Evolutionary conservation across 2,113 vertebrate species (phyloP).

Genomic region (Formicarius rufipectus): DNA sequence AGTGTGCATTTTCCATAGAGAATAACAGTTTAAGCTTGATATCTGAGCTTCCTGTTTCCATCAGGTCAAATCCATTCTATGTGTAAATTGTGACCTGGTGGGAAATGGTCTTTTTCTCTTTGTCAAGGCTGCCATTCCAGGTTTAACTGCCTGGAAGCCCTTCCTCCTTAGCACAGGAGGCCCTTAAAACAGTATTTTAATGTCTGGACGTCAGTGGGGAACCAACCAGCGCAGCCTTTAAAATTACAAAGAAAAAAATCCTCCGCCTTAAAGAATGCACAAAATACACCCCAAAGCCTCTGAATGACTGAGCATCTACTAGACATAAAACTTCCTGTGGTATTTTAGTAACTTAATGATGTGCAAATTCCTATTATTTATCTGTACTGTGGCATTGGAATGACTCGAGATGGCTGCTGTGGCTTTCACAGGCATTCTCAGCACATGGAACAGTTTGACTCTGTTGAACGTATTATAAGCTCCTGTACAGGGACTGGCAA

Average conservation of each 20-base stretch:
- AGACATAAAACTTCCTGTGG: neutral
- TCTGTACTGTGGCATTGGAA: neutral
- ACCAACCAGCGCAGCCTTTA: neutral
- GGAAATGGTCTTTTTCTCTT: neutral
- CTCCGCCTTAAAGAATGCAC: slow-evolving; percentile 46
- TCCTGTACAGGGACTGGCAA: neutral
- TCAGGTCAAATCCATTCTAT: neutral
- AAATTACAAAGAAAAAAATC: neutral
- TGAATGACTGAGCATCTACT: neutral
- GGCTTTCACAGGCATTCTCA: neutral
- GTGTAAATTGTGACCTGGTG: neutral
- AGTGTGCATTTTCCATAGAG: neutral
- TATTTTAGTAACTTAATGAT: neutral
- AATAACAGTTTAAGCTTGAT: neutral
- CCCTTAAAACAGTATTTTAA: neutral
- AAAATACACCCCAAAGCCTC: neutral
- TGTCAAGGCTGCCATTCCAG: neutral
- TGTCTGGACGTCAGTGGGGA: neutral
- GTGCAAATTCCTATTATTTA: neutral
- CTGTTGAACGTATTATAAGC: neutral
- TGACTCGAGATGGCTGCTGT: neutral
- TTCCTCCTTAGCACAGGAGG: neutral
- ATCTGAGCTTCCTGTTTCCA: neutral
- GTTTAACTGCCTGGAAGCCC: neutral
- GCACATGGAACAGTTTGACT: neutral